Evolutionary conservation across 2,888 invertebrate genomes (phyloP).

Genomic region (Taenaris catops): DNA sequence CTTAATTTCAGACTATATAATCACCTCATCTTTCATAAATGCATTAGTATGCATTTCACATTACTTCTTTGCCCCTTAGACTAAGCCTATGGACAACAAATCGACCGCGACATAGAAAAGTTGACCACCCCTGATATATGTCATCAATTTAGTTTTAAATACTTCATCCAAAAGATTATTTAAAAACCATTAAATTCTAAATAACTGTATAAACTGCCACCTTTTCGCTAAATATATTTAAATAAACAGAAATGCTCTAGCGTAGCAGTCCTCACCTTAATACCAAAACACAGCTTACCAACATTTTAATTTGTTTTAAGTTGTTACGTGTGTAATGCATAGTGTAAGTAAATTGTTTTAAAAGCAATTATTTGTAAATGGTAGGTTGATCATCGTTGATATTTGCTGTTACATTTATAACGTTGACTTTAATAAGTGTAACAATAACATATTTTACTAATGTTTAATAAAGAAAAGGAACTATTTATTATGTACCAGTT

Average conservation of each 20-base stretch:
- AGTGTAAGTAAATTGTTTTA: conserved; percentile 63
- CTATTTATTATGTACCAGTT: conserved; percentile 58
- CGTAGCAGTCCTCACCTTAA: conserved; percentile 74
- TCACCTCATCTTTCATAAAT: too few relatives aligned
- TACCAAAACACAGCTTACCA: conserved; percentile 80
- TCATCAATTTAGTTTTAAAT: conserved; percentile 2
- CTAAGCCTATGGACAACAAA: too few relatives aligned
- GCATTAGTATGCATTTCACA: too few relatives aligned
- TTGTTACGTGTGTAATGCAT: conserved; percentile 66
- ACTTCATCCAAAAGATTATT: background rate
- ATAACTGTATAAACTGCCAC: conserved; percentile 7
- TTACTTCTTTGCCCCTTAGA: too few relatives aligned
- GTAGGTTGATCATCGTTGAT: conserved; percentile 58
- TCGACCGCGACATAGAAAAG: too few relatives aligned
- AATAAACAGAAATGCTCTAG: conserved; percentile 44
- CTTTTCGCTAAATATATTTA: conserved; percentile 11
- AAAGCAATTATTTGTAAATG: conserved; percentile 56
- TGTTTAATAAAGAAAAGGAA: conserved; percentile 43
- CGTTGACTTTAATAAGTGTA: conserved; percentile 51
- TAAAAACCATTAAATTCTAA: background rate
- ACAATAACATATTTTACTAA: conserved; percentile 56
- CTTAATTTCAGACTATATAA: too few relatives aligned
- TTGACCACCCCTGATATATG: conserved; percentile 1
- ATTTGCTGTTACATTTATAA: conserved; percentile 70
- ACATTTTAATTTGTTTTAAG: conserved; percentile 72